phyloP scores from a whole-genome alignment of 2,888 invertebrate genomes.

The Cabera pusaria region DNA sequence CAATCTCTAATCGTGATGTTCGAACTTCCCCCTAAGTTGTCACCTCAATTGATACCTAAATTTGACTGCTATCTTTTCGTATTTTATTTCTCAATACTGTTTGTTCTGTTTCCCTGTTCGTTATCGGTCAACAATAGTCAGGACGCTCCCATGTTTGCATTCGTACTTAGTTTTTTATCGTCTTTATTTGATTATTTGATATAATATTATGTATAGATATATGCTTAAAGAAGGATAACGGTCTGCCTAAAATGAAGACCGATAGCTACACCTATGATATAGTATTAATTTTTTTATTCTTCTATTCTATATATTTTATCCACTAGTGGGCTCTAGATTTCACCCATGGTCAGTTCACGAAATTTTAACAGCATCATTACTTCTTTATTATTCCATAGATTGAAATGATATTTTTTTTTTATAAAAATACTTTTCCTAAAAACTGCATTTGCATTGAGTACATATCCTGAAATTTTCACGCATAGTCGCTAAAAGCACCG shows the following conservation, averaged over 20 bases:
- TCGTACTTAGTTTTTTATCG: slow-evolving; percentile 42
- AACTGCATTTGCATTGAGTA: too few species aligned
- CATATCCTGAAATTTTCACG: too few species aligned
- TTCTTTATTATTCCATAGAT: too few species aligned
- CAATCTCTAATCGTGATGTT: background rate
- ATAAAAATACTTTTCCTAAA: too few species aligned
- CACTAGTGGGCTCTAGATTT: too few species aligned
- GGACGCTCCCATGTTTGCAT: slow-evolving; percentile 44
- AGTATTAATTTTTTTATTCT: too few species aligned
- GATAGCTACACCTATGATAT: too few species aligned
- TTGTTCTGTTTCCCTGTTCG: slow-evolving; percentile 31
- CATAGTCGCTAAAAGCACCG: too few species aligned
- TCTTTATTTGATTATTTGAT: slow-evolving; percentile 38
- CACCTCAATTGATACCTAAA: slow-evolving; percentile 2
- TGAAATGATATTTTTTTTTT: too few species aligned
- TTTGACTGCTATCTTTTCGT: slow-evolving; percentile 1
- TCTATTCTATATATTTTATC: too few species aligned
- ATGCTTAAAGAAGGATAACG: slow-evolving; percentile 27
- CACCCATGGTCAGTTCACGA: too few species aligned
- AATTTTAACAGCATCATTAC: too few species aligned
- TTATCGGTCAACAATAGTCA: slow-evolving; percentile 49
- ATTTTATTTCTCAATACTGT: slow-evolving; percentile 29
- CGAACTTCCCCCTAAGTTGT: background rate
- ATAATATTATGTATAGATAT: slow-evolving; percentile 30
- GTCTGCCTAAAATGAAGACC: slow-evolving; percentile 19